These are phyloP conservation scores for Dicyrtomina minuta DNA, from an alignment of 2,888 invertebrate species.

Conservation along the genomic window DNA sequence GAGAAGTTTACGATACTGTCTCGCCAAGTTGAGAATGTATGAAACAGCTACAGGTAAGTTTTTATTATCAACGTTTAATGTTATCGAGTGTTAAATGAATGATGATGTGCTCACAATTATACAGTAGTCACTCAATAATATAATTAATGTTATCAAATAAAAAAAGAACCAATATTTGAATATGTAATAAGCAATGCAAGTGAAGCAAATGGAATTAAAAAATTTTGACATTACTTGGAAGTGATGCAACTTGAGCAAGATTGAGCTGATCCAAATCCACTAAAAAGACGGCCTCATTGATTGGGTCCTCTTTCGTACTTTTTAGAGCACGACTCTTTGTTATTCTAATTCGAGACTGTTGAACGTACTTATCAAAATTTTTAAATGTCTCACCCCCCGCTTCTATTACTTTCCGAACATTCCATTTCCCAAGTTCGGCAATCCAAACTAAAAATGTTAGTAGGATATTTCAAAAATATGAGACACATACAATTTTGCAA, in stretches of 20 bases:
- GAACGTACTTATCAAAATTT: constrained; percentile 32
- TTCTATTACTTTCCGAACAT: constrained; percentile 30
- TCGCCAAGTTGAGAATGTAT: constrained; percentile 30
- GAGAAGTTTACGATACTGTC: constrained; percentile 28
- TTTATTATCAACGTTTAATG: not conserved
- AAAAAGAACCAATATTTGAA: no score
- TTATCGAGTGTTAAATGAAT: not conserved
- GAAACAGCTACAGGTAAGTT: constrained; percentile 18
- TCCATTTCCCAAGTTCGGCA: no score
- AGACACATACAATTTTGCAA: no score
- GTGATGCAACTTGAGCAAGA: constrained; percentile 27
- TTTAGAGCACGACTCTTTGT: constrained; percentile 23
- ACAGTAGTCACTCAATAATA: no score
- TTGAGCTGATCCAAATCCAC: constrained; percentile 29
- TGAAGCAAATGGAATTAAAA: not conserved
- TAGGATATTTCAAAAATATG: no score
- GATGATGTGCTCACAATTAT: constrained; percentile 2
- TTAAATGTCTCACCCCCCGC: constrained; percentile 25
- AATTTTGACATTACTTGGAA: constrained; percentile 25
- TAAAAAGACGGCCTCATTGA: constrained; percentile 26
- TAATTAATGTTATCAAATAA: not conserved
- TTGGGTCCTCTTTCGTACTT: constrained; percentile 11
- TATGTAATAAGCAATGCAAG: no score
- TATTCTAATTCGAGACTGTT: constrained; percentile 29
- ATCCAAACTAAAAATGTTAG: constrained; percentile 12